Base-by-base conservation (phyloP, 2,797 vertebrate genomes). In the Sebastes goodei region DNA sequence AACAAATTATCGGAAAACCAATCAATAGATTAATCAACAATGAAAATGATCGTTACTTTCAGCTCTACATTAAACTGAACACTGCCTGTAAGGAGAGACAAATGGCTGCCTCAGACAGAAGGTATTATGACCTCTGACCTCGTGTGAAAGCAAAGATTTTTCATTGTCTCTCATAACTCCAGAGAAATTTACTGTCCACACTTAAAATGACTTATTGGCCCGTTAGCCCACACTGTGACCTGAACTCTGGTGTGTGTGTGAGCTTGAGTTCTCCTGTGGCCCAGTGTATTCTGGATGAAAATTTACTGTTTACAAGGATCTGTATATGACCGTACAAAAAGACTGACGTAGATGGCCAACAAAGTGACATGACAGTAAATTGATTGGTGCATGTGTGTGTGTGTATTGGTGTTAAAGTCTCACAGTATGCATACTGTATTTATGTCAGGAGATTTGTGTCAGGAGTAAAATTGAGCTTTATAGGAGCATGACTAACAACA, bases 301-400 rank as follows among this genome's bases (percentile, higher is more conserved):
- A 86, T 91, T 59, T 85, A 86, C 62, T 25, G 64, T 92, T 89
- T 86, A 92, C 73, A 78, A 85, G 60, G 10, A 79, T 75, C 33
- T 63, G 5, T 85, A 81, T 76, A 59, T 76, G 72, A 75, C 61
- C 32, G 0, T 59, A 67, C 74, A 81, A 78, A 86, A 63, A 63
- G 52, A 83, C 63, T 79, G 60, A 61, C 66, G 38, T 38, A 73
- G 53, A 64, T 81, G 35, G 29, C 56, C 29, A 77, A 61, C 53
- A 76, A 15, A 53, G 25, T 63, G 63, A 77, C 63, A 75, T 65
- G 72, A 32, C 12, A 60, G 61, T 30, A n/a, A 27, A 80, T 57
- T 71, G 14, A 76, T 71, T 42, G n/a, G 20, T 25, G 6, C 27
- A 15, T 65, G 42, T 33, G 23, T 55, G 17, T 75, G 35, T 65